A percentile compares a stretch with the other conserved stretches of the same genome.
Evolutionary conservation across 2,888 invertebrate genomes (phyloP).

Genomic region (Orthosia gracilis): DNA sequence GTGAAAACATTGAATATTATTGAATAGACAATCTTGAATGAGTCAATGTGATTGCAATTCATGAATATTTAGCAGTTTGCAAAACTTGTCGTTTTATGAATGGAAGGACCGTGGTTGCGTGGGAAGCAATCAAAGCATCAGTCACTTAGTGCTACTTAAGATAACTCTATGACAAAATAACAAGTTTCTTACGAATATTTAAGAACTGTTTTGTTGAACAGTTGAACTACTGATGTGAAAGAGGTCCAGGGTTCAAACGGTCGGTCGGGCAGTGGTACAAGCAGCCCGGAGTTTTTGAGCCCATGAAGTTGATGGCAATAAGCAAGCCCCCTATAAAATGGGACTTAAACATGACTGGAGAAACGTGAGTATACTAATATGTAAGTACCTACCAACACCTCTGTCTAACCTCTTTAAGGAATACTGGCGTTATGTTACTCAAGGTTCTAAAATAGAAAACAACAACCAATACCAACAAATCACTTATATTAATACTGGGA

Average conservation of each 20-base stretch:
- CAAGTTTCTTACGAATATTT: not conserved
- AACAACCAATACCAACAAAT: not conserved
- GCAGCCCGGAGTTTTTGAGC: not conserved
- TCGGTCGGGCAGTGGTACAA: not conserved
- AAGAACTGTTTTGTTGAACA: not conserved
- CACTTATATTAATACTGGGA: constrained; percentile 6
- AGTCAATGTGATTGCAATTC: constrained; percentile 35
- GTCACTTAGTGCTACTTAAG: not conserved
- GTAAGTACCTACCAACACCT: no score
- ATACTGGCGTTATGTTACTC: not conserved
- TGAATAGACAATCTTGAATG: constrained; percentile 30
- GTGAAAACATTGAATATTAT: constrained; percentile 26
- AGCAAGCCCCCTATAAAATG: not conserved
- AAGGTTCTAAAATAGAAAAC: constrained; percentile 5
- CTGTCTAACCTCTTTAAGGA: not conserved
- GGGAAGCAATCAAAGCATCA: constrained; percentile 28
- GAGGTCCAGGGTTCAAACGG: not conserved
- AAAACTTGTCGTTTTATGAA: constrained; percentile 48
- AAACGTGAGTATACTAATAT: no score
- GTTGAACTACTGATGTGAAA: not conserved
- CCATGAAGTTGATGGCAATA: not conserved
- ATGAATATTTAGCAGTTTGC: constrained; percentile 44
- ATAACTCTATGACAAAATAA: constrained; percentile 5
- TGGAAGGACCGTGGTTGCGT: constrained; percentile 30
- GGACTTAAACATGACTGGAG: not conserved